phyloP scores from a whole-genome alignment of 2,888 invertebrate species.

The Eupsilia transversa region DNA sequence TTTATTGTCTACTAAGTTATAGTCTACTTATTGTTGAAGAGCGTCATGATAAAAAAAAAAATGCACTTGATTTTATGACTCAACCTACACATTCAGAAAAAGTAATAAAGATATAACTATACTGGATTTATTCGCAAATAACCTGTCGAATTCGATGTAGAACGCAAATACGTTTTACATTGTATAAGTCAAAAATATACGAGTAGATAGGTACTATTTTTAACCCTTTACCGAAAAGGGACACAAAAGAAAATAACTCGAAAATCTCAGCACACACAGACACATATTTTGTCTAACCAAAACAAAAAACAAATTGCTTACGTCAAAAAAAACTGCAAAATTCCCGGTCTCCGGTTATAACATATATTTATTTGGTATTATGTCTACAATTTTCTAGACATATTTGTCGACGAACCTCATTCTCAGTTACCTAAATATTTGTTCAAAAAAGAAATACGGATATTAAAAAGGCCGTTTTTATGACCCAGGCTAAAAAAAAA shows the following conservation, averaged over 20 bases:
- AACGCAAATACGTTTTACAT: not conserved
- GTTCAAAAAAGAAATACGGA: slow-evolving; percentile 38
- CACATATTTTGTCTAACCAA: slow-evolving; percentile 26
- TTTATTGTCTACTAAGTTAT: too few relatives aligned
- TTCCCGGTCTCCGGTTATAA: slow-evolving; percentile 17
- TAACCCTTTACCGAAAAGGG: not conserved
- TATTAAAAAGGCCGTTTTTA: slow-evolving; percentile 33
- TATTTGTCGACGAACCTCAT: slow-evolving; percentile 48
- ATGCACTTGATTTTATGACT: not conserved
- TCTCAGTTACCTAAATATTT: slow-evolving; percentile 51
- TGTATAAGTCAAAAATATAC: not conserved
- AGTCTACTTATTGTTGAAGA: too few relatives aligned
- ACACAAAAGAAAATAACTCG: slow-evolving; percentile 20
- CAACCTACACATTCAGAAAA: not conserved
- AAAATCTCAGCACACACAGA: not conserved
- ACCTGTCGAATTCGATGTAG: not conserved
- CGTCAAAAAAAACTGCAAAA: slow-evolving; percentile 14
- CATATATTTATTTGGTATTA: slow-evolving; percentile 33
- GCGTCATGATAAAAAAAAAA: too few relatives aligned
- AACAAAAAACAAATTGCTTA: slow-evolving; percentile 9
- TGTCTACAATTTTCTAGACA: slow-evolving; percentile 33
- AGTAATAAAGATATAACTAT: not conserved
- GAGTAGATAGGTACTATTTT: not conserved
- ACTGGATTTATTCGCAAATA: not conserved
- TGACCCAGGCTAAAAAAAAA: not conserved